phyloP scores from a whole-genome alignment of 2,888 invertebrate species.

The Hoplodrina ambigua region DNA sequence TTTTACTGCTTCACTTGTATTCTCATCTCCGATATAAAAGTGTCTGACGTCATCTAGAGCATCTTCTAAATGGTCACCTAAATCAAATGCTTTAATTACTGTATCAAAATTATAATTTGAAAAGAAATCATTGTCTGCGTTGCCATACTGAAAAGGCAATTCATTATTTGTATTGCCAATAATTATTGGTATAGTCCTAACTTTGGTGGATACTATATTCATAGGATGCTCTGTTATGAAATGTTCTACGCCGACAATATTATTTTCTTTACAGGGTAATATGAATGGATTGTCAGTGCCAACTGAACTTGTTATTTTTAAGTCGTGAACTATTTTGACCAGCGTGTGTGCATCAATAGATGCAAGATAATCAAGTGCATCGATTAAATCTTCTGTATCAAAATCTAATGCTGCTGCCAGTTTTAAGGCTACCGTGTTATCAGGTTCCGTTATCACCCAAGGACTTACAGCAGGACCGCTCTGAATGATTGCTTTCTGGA shows the following conservation, averaged over 20 bases:
- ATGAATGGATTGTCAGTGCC: conserved; percentile 7
- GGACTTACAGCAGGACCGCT: conserved; percentile 44
- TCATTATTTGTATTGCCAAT: conserved; percentile 43
- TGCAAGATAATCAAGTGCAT: conserved; percentile 33
- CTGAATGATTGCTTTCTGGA: conserved; percentile 48
- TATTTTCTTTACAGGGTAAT: conserved; percentile 41
- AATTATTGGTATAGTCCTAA: conserved; percentile 18
- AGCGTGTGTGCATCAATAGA: conserved; percentile 21
- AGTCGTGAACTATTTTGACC: conserved; percentile 12
- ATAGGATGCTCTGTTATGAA: conserved; percentile 40
- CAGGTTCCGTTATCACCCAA: conserved; percentile 18
- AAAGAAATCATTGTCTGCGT: conserved; percentile 9
- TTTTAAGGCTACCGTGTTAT: conserved; percentile 24
- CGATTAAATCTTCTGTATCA: conserved; percentile 18
- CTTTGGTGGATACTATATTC: conserved; percentile 30
- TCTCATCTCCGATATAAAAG: conserved; percentile 50
- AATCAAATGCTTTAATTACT: conserved; percentile 17
- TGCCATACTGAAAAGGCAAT: conserved; percentile 11
- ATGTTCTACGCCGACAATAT: conserved; percentile 38
- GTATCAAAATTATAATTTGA: conserved; percentile 18
- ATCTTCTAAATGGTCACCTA: conserved; percentile 21
- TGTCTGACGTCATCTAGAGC: conserved; percentile 15
- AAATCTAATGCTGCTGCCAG: conserved; percentile 36
- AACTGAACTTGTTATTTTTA: conserved; percentile 8
- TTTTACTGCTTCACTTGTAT: conserved; percentile 10